Base-by-base conservation (phyloP, 2,888 invertebrate genomes). In the Dynastes hyllus region DNA sequence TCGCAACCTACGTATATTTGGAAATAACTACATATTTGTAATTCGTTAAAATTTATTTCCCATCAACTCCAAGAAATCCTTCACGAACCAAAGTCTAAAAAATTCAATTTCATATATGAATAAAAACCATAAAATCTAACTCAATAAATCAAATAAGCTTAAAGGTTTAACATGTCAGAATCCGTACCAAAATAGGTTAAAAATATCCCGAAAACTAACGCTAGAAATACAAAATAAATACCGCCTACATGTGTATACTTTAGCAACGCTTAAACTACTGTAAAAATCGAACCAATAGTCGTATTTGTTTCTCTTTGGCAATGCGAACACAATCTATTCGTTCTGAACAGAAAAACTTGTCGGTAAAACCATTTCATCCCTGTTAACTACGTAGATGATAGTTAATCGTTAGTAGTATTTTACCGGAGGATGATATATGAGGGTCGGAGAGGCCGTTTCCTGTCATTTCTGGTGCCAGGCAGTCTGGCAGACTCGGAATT, bases 401-500 rank as follows among this genome's bases (percentile, higher is more conserved):
- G 79, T 77, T 77, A 77, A 77, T 77, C 79, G 70, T 45, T 78
- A 79, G 69, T 69, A 76, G 69, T 69, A 76, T 80, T 83, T 83
- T 82, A 83, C 82, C 82, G 80, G 73, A 81, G 82, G 84, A 86
- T 86, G 87, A 87, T 71, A 37, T 84, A 86, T 81, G 86, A 86
- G 86, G 85, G 86, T 85, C 83, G 85, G 85, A 84, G 82, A 85
- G 83, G 81, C 82, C 85, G 84, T 84, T 87, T 87, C 87, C 87
- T 86, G 87, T 87, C 84, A 83, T 83, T 85, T 86, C 85, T 84
- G 87, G 87, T 87, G 87, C 87, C 87, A 87, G 83, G 87, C 87
- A 85, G 87, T 87, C 87, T 87, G 86, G 84, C 77, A 50, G 76
- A 40, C 29, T 70, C 67, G 73, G 73, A 79, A 51, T 78, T 53